A percentile compares a stretch with the other conserved stretches of the same genome.
phyloP scores from a whole-genome alignment of 2,888 invertebrate genomes.

The Melanostoma mellinum region DNA sequence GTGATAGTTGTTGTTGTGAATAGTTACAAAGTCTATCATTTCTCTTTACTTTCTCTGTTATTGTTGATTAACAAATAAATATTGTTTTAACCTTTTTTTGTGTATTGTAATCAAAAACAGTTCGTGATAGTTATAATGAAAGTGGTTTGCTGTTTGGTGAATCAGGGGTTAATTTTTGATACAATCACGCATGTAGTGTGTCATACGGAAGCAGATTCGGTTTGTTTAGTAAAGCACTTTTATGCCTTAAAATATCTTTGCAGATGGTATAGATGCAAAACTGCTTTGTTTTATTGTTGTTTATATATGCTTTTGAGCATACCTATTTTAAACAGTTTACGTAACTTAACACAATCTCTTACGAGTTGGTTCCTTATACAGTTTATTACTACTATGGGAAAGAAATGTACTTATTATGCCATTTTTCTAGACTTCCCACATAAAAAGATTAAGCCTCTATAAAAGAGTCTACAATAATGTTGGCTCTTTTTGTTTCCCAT shows the following conservation, averaged over 20 bases:
- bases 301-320: no score
- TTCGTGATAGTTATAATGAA: slow-evolving; percentile 29
- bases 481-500: no score
- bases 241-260: neutral
- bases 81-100: slow-evolving; percentile 32
- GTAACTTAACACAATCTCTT: slow-evolving; percentile 30
- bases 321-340: slow-evolving; percentile 15
- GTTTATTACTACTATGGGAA: no score
- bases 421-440: no score
- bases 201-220: slow-evolving; percentile 9
- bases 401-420: no score
- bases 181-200: slow-evolving; percentile 42
- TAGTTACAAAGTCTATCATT: slow-evolving; percentile 22
- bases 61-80: slow-evolving; percentile 44
- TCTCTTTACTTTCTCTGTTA: slow-evolving; percentile 54
- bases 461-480: no score
- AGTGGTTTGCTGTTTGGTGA: slow-evolving; percentile 41
- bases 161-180: slow-evolving; percentile 58
- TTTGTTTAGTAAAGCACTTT: neutral
- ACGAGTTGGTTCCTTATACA: neutral
- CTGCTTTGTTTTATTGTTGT: no score
- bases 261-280: neutral
- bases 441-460: no score
- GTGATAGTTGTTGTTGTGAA: slow-evolving; percentile 15
- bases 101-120: slow-evolving; percentile 45